phyloP scores from a whole-genome alignment of 2,797 vertebrate genomes.

The Sarcophilus harrisii region DNA sequence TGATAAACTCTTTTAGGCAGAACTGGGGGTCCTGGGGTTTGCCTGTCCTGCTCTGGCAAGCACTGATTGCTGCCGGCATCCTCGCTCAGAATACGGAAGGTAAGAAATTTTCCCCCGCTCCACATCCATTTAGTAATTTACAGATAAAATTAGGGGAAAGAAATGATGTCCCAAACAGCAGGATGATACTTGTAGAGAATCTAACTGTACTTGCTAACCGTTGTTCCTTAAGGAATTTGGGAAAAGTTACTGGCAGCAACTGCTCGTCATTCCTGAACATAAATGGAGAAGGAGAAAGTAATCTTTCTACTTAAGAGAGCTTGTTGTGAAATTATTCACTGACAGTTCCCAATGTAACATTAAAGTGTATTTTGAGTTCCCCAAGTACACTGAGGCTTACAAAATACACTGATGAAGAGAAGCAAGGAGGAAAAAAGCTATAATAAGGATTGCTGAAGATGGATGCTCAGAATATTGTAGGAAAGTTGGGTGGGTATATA shows the following conservation, averaged over 20 bases:
- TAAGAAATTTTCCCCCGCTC: conserved; percentile 71
- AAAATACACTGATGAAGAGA: background rate
- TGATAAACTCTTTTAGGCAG: conserved; percentile 74
- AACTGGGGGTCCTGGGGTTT: conserved; percentile 73
- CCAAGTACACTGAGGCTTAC: background rate
- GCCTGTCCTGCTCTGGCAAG: conserved; percentile 68
- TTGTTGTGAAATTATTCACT: background rate
- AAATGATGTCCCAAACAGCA: background rate
- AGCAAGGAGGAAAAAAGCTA: background rate
- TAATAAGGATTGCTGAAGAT: background rate
- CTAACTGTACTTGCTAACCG: conserved; percentile 10
- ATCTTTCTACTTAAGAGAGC: background rate
- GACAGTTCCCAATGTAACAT: background rate
- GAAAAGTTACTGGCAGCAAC: background rate
- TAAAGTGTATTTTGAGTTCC: background rate
- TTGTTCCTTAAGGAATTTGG: background rate
- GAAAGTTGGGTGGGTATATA: background rate
- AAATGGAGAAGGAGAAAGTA: background rate
- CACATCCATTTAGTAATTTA: background rate
- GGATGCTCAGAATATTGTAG: background rate
- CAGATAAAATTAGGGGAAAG: background rate
- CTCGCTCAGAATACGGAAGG: conserved; percentile 83
- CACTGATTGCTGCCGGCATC: conserved; percentile 67
- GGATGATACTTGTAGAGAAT: background rate
- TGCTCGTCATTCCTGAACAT: background rate